Conservation (phyloP, 2,888 invertebrate genomes). For the Neelides folsomi region DNA sequence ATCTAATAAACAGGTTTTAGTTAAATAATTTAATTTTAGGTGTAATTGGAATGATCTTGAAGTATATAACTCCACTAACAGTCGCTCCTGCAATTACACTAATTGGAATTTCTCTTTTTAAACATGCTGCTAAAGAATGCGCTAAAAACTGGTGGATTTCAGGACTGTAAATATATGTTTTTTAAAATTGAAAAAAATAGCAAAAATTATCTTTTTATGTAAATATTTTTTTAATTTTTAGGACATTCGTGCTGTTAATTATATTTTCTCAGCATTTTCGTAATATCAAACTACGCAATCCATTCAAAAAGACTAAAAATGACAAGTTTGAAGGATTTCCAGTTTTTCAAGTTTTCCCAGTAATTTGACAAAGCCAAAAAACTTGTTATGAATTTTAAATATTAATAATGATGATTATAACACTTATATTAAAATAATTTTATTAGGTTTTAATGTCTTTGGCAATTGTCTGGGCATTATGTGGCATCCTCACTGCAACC, state of each 20-base stretch:
- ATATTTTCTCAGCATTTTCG: slow-evolving; percentile 61
- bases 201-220: not conserved
- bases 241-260: slow-evolving; percentile 59
- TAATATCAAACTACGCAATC: slow-evolving; percentile 48
- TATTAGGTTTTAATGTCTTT: slow-evolving; percentile 58
- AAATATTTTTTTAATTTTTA: slow-evolving; percentile 38
- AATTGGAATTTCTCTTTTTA: slow-evolving; percentile 66
- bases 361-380: slow-evolving; percentile 40
- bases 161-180: slow-evolving; percentile 46
- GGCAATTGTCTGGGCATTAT: slow-evolving; percentile 59
- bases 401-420: too few species aligned
- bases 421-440: too few species aligned
- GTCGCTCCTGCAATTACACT: slow-evolving; percentile 70
- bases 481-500: slow-evolving; percentile 53
- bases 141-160: slow-evolving; percentile 72
- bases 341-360: slow-evolving; percentile 66
- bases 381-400: not conserved
- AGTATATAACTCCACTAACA: slow-evolving; percentile 64
- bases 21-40: slow-evolving; percentile 39
- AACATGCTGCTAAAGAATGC: slow-evolving; percentile 63
- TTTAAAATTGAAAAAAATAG: not conserved
- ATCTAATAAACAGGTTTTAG: slow-evolving; percentile 4
- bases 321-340: slow-evolving; percentile 42
- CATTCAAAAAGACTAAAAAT: slow-evolving; percentile 45
- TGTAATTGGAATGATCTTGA: slow-evolving; percentile 56